Evolutionary conservation across 1,140 invertebrate genomes (phyloP).

Genomic region (Lasioglossum baleicum): DNA sequence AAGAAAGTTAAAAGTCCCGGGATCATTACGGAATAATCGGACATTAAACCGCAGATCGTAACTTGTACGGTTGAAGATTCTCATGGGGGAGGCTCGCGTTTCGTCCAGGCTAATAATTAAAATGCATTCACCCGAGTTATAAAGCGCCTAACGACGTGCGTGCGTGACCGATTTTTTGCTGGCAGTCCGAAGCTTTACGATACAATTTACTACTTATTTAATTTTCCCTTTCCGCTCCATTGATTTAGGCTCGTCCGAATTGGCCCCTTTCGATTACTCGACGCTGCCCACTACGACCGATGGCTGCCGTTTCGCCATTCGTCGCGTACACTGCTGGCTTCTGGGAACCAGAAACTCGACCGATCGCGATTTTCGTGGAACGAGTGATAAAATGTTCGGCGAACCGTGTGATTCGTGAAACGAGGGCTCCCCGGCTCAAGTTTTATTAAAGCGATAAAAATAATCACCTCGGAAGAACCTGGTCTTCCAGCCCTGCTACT

Average conservation of each 20-base stretch:
- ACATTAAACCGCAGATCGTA: not conserved
- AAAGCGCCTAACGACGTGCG: slow-evolving; percentile 67
- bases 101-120: slow-evolving; percentile 66
- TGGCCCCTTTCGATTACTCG: not conserved
- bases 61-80: not conserved
- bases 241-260: slow-evolving; percentile 48
- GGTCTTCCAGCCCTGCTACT: too few relatives aligned
- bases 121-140: slow-evolving; percentile 69
- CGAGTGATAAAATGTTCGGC: not conserved
- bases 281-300: not conserved
- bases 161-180: slow-evolving; percentile 60
- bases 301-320: not conserved
- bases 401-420: not conserved
- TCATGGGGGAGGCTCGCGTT: not conserved
- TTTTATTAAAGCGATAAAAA: too few relatives aligned
- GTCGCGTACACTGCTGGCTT: not conserved
- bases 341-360: not conserved
- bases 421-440: too few relatives aligned
- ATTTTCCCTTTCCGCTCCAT: slow-evolving; percentile 54
- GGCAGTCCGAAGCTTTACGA: slow-evolving; percentile 52
- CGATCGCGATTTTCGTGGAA: not conserved
- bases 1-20: not conserved
- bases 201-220: slow-evolving; percentile 69
- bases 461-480: too few relatives aligned
- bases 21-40: not conserved